Evolutionary conservation across 2,888 invertebrate genomes (phyloP), one percentile per base, ranked within the genome.

Genomic region (Apotomis capreana): DNA sequence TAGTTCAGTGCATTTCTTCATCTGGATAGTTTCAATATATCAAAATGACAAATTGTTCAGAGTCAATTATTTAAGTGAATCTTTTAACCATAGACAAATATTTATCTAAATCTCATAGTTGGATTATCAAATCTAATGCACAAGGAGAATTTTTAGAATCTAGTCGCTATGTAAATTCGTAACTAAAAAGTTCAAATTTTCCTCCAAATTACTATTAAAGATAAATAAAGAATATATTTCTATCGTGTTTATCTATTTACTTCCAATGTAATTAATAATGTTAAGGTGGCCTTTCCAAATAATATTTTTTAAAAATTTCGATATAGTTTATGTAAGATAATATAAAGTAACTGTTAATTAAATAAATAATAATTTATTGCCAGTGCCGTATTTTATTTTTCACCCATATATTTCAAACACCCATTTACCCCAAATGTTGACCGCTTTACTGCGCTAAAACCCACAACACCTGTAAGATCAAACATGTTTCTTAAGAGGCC

Each of bases 201-300:
- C 12, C 36, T 52, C 52, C 51, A 63, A 40, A 67, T n/a, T 13
- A 40, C 26, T 15, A 68, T 49, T 9, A 52, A 60, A 67, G 44
- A 62, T 51, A 70, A 69, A 74, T 68, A 58, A 64, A 10, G 62
- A 55, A 70, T 70, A 68, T 68, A 67, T 70, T 62, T 70, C 37
- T 70, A 68, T 54, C 67, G 37, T 63, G 8, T 64, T 70, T 78
- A 78, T 78, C 74, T 40, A 79, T 78, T 78, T 76, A 78, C 76
- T 79, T 76, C 69, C 80, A 81, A 40, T 78, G 61, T 73, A 59
- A 49, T 46, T 58, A 76, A 74, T 77, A 77, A 74, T 75, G 75
- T 81, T 86, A 89, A 88, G 89, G 91, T 90, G 91, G 92, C 92
- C 92, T 92, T 92, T 92, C 92, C 91, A 91, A 87, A 85, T 85